phyloP scores from a whole-genome alignment of 2,797 vertebrate genomes.

The Cuniculus paca region DNA sequence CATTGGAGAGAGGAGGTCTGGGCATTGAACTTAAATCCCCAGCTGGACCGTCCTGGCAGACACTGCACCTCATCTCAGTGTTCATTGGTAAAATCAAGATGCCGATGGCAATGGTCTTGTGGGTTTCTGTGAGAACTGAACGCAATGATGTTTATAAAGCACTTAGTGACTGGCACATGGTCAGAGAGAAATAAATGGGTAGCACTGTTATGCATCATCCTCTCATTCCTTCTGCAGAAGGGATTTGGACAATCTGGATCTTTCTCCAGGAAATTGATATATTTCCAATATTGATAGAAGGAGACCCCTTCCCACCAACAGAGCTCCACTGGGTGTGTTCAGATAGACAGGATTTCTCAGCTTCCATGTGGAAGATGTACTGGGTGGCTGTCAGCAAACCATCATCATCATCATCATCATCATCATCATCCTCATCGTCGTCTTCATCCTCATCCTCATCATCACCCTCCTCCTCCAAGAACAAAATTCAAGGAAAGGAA shows the following conservation, averaged over 20 bases:
- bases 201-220: not conserved
- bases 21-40: not conserved
- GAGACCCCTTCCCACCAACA: not conserved
- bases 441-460: not conserved
- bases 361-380: not conserved
- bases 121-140: not conserved
- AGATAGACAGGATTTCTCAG: not conserved
- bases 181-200: not conserved
- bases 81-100: not conserved
- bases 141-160: accelerated
- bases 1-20: not conserved
- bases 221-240: not conserved
- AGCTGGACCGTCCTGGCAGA: not conserved
- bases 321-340: not conserved
- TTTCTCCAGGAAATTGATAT: not conserved
- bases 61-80: not conserved
- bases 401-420: not conserved
- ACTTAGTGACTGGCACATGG: not conserved
- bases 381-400: not conserved
- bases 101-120: accelerated
- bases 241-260: not conserved
- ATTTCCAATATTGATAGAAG: not conserved
- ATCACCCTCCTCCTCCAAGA: not conserved
- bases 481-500: not conserved
- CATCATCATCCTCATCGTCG: too few species aligned